Evolutionary conservation across 2,113 vertebrate genomes (phyloP).

Genomic region (Chloroceryle aenea): DNA sequence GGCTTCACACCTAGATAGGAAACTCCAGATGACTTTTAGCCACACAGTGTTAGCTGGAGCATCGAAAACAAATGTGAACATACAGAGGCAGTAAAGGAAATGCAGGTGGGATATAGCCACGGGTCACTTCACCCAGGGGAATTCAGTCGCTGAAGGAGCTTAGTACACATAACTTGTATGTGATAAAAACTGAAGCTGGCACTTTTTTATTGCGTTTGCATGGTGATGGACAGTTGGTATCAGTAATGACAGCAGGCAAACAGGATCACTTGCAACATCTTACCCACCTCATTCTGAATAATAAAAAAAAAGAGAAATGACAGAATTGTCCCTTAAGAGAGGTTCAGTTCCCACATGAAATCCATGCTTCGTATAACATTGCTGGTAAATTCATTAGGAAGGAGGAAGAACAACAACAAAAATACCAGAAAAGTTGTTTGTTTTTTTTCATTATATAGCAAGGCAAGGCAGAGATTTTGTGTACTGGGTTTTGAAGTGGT

Average conservation of each 20-base stretch:
- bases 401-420: neutral
- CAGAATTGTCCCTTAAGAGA: neutral
- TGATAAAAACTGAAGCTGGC: neutral
- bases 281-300: neutral
- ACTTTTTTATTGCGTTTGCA: neutral
- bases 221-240: neutral
- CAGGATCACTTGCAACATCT: neutral
- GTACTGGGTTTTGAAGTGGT: neutral
- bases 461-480: neutral
- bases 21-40: neutral
- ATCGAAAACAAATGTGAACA: neutral
- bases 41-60: neutral
- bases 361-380: neutral
- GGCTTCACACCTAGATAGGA: neutral
- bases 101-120: neutral
- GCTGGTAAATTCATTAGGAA: neutral
- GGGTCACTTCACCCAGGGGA: neutral
- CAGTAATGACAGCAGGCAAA: neutral
- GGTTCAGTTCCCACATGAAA: neutral
- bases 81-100: neutral
- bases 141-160: neutral
- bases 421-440: neutral
- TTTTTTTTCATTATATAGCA: neutral
- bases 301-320: neutral
- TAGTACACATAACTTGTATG: neutral